phyloP scores from a whole-genome alignment of 2,113 vertebrate species.

The Albula glossodonta region DNA sequence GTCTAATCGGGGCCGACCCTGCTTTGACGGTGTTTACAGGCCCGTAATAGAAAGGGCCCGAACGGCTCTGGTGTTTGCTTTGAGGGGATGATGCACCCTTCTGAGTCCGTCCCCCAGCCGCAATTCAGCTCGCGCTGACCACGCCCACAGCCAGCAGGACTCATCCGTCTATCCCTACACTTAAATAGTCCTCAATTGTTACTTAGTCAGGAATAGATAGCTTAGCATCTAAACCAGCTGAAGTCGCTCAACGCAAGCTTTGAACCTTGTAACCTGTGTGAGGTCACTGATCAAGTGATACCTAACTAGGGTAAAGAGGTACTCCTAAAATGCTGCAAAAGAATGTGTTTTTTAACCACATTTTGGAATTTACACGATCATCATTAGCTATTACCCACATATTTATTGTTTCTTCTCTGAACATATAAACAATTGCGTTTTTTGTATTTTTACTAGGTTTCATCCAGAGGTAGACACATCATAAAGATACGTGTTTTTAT shows the following conservation, averaged over 20 bases:
- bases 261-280: too few species aligned
- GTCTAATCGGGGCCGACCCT: conserved; percentile 27
- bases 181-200: background rate
- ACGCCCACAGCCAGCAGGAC: background rate
- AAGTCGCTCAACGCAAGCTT: background rate
- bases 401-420: too few species aligned
- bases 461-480: too few species aligned
- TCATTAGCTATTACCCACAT: too few species aligned
- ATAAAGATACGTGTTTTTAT: too few species aligned
- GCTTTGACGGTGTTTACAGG: conserved; percentile 15
- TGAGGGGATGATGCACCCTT: conserved; percentile 13
- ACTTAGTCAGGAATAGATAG: conserved; percentile 31
- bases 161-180: background rate
- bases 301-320: too few species aligned
- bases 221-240: conserved; percentile 13
- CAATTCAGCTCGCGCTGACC: background rate
- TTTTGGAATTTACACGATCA: background rate
- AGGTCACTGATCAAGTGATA: too few species aligned
- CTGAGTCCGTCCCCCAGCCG: conserved; percentile 16
- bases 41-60: background rate
- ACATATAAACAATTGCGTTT: too few species aligned
- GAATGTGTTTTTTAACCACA: too few species aligned
- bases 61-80: background rate
- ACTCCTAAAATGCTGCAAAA: background rate
- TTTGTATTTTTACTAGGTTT: too few species aligned